A percentile compares a stretch with the other conserved stretches of the same genome.
phyloP scores from a whole-genome alignment of 2,888 invertebrate species.

The Drosophila nr. perissopoda region DNA sequence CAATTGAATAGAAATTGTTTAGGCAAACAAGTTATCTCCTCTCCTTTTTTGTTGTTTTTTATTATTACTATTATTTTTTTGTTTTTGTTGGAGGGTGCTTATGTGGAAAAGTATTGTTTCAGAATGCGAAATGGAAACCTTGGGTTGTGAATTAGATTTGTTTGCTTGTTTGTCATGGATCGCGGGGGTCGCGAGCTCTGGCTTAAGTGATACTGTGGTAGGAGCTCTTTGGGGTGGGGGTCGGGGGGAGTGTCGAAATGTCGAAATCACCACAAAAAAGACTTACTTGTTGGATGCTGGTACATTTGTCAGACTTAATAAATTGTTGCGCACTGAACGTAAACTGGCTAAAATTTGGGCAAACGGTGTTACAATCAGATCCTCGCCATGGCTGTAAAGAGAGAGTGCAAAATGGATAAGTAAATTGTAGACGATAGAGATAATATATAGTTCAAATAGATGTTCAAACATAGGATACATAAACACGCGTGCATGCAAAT shows the following conservation, averaged over 20 bases:
- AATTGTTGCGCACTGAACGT: conserved; percentile 99
- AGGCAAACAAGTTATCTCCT: background rate
- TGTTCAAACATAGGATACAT: conserved; percentile 3
- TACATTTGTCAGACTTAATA: conserved; percentile 98
- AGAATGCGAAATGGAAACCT: background rate
- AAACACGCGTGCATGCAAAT: background rate
- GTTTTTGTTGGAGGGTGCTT: background rate
- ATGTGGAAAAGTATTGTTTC: background rate
- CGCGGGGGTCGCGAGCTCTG: conserved; percentile 7
- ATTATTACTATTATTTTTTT: background rate
- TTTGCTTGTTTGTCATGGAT: conserved; percentile 25
- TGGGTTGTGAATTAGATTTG: conserved; percentile 8
- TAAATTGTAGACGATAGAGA: background rate
- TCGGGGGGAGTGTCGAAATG: conserved; percentile 1
- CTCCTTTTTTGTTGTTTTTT: background rate
- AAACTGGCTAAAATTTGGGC: conserved; percentile 99
- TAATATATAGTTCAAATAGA: background rate
- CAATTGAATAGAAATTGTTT: background rate
- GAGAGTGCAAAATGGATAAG: conserved; percentile 1
- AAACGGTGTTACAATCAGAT: conserved; percentile 99
- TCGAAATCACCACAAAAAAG: conserved; percentile 38
- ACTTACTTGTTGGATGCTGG: conserved; percentile 89
- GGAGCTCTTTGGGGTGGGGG: background rate
- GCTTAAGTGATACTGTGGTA: conserved; percentile 1
- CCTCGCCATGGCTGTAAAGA: conserved; percentile 93